These are phyloP conservation scores for Diprion similis DNA, from an alignment of 1,140 invertebrate genomes.

Conservation along the genomic window DNA sequence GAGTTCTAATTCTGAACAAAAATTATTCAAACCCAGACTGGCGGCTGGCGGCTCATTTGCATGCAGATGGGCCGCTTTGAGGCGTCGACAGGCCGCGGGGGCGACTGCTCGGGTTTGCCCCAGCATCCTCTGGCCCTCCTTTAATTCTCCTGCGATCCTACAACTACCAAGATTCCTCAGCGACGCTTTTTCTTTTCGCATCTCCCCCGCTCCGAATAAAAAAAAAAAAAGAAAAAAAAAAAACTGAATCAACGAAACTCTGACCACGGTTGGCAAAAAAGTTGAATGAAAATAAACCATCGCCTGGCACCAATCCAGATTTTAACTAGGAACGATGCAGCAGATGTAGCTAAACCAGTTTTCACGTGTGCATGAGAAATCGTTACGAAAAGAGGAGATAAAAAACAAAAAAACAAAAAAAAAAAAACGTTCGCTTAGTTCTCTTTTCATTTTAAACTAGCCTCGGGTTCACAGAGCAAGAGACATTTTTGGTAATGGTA, in stretches of 20 bases:
- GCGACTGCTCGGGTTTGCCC: constrained; percentile 6
- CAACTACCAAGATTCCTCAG: background rate
- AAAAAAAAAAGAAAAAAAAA: background rate
- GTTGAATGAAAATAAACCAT: background rate
- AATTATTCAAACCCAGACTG: constrained; percentile 14
- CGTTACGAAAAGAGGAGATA: background rate
- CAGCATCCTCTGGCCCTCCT: background rate
- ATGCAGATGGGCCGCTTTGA: constrained; percentile 16
- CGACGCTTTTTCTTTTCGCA: background rate
- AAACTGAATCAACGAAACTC: background rate
- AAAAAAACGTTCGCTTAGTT: background rate
- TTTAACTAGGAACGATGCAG: background rate
- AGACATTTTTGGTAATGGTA: background rate
- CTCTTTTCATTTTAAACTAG: background rate
- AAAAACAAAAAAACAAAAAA: no score
- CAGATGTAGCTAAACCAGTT: background rate
- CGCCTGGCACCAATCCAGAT: background rate
- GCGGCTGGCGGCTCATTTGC: constrained; percentile 16
- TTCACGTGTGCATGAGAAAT: background rate
- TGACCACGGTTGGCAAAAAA: background rate
- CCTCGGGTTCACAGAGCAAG: background rate
- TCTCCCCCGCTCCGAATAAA: background rate
- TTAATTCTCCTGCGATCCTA: constrained; percentile 6
- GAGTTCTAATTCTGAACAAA: constrained; percentile 12
- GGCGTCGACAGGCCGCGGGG: constrained; percentile 16